Evolutionary conservation across 2,888 invertebrate species (phyloP), one percentile per base, ranked within the genome.

Genomic region (Hoplodrina blanda): DNA sequence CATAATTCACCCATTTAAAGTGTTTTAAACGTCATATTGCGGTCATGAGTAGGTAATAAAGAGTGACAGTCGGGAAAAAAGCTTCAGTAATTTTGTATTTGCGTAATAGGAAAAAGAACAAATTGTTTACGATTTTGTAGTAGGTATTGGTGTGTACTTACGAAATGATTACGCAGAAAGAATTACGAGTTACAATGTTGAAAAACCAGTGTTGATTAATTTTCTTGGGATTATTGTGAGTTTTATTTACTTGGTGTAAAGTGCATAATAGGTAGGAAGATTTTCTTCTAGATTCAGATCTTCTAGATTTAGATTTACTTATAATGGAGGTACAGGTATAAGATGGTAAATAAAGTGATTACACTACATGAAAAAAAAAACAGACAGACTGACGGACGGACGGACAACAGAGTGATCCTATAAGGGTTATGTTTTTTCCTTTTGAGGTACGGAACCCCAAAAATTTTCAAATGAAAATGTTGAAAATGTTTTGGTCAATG

Each of bases 51-150:
- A 33, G 61, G n/a, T 69, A 52, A 69, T n/a, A 37, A 17, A 73
- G 33, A 46, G 4, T 72, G 49, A 54, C 56, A 30, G 46, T 41
- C 49, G 33, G 52, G 73, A 20, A 77, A 37, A 70, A 74, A 53
- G 56, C 17, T 3, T 25, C 15, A 30, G 13, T 52, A 25, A 62
- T 41, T 52, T 62, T 19, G 50, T 56, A 41, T 70, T 70, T 55
- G 25, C 54, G 17, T 73, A 69, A 69, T 0, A 10, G 1, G 15
- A 60, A 76, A 49, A 69, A 76, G 76, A 44, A 67, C 67, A 76
- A 41, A 46, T n/a, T 25, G 56, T 57, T 41, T n/a, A n/a, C 41
- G 33, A 60, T n/a, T 54, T 25, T 60, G 68, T 17, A 25, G 30
- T n/a, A 20, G n/a, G 41, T n/a, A 50, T 56, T 19, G 3, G 20